Evolutionary conservation across 2,797 vertebrate genomes (phyloP).

Genomic region (Vultur gryphus): DNA sequence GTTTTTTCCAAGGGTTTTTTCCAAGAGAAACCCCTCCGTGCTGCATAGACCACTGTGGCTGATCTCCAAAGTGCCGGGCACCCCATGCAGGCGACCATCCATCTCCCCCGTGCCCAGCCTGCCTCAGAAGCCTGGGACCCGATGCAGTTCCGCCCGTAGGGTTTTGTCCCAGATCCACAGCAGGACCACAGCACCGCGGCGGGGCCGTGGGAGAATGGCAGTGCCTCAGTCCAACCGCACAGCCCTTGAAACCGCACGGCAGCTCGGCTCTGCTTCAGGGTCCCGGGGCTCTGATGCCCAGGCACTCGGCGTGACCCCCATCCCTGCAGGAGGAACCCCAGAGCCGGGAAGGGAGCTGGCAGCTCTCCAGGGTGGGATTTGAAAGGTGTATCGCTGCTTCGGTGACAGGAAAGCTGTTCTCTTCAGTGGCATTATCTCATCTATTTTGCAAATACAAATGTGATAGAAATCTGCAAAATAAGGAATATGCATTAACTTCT

Average conservation of each 20-base stretch:
- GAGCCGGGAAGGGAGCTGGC: background rate
- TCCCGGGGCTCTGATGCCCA: fast-evolving
- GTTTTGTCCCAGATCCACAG: background rate
- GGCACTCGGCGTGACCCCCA: fast-evolving
- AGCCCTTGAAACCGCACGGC: fast-evolving
- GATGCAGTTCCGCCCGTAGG: fast-evolving
- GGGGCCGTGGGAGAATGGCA: fast-evolving
- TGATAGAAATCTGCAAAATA: slow-evolving; percentile 66
- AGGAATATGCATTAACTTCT: slow-evolving; percentile 58
- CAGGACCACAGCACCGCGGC: fast-evolving
- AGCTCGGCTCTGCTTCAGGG: background rate
- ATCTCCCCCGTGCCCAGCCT: fast-evolving
- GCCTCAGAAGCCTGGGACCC: background rate
- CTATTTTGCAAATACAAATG: slow-evolving; percentile 67
- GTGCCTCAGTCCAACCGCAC: background rate
- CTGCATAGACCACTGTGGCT: background rate
- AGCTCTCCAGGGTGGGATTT: background rate
- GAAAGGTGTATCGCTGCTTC: background rate
- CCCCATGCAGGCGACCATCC: fast-evolving
- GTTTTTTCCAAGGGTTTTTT: background rate
- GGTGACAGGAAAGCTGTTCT: slow-evolving; percentile 21
- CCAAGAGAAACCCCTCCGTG: background rate
- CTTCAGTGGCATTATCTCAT: slow-evolving; percentile 15
- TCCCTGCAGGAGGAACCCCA: background rate
- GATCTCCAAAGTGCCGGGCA: background rate